A percentile compares a stretch with the other conserved stretches of the same genome.
phyloP scores from a whole-genome alignment of 2,888 invertebrate species.

The Mythimna lalbum region DNA sequence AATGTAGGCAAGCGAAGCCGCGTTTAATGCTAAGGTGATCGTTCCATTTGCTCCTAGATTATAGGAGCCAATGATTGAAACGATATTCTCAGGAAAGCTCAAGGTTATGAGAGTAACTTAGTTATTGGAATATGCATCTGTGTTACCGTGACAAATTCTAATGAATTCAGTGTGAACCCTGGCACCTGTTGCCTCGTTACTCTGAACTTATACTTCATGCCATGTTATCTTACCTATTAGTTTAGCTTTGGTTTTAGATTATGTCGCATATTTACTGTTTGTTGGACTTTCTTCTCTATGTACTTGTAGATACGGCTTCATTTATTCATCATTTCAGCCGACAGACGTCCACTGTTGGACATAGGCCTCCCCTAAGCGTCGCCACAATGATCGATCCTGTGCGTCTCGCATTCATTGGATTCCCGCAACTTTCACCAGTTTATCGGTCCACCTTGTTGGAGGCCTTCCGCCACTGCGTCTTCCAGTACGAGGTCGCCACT shows the following conservation, averaged over 20 bases:
- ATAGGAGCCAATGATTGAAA: background rate
- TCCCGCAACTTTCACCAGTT: too few relatives aligned
- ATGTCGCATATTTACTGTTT: conserved; percentile 30
- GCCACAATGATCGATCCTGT: too few relatives aligned
- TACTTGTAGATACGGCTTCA: too few relatives aligned
- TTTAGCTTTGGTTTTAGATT: conserved; percentile 4
- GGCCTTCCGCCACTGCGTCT: too few relatives aligned
- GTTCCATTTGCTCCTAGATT: background rate
- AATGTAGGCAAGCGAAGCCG: too few relatives aligned
- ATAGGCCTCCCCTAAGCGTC: too few relatives aligned
- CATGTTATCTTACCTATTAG: conserved; percentile 14
- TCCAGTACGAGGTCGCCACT: too few relatives aligned
- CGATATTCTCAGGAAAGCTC: background rate
- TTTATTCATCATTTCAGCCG: too few relatives aligned
- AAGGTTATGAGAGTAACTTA: conserved; percentile 25
- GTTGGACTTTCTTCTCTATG: conserved; percentile 17
- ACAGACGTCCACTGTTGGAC: too few relatives aligned
- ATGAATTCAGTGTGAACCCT: conserved; percentile 51
- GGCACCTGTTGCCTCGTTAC: conserved; percentile 16
- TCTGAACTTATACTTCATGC: conserved; percentile 18
- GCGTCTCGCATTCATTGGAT: too few relatives aligned
- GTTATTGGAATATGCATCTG: conserved; percentile 41
- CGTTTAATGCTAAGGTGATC: too few relatives aligned
- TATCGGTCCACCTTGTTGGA: too few relatives aligned
- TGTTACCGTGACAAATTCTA: conserved; percentile 53